A percentile compares a stretch with the other conserved stretches of the same genome.
Conservation (phyloP, 2,888 invertebrate genomes). For the Acanthococcus lagerstroemiae region DNA sequence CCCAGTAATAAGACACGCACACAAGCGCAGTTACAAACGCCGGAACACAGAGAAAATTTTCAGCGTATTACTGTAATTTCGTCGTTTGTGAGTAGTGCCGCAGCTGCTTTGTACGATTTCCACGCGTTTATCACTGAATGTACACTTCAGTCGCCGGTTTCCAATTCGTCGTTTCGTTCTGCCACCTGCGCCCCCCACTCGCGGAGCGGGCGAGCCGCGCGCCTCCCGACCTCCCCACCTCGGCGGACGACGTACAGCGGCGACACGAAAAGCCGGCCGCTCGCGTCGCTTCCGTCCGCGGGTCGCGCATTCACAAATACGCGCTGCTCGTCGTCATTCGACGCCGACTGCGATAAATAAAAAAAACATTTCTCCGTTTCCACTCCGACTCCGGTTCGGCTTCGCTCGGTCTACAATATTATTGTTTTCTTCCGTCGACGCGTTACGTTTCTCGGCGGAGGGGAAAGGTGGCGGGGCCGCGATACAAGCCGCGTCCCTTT, state of each 20-base stretch:
- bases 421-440: neutral
- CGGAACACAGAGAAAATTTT: conserved; percentile 18
- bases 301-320: conserved; percentile 13
- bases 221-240: neutral
- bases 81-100: conserved; percentile 12
- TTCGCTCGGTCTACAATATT: conserved; percentile 3
- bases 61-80: conserved; percentile 24
- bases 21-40: conserved; percentile 22
- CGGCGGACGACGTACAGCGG: neutral
- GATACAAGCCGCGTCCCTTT: conserved; percentile 22
- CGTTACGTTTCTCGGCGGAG: too few species aligned
- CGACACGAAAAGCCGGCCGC: neutral
- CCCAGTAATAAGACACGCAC: conserved; percentile 3
- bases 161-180: conserved; percentile 22
- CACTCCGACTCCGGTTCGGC: conserved; percentile 12
- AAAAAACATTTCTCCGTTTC: conserved; percentile 25
- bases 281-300: neutral
- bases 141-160: conserved; percentile 17
- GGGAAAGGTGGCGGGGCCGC: conserved; percentile 4
- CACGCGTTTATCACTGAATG: conserved; percentile 26
- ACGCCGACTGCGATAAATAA: conserved; percentile 22
- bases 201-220: neutral
- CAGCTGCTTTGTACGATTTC: conserved; percentile 23
- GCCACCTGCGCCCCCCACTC: conserved; percentile 9
- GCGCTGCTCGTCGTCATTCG: conserved; percentile 23